phyloP scores from a whole-genome alignment of 1,140 invertebrate species.

The Calliphora vicina region DNA sequence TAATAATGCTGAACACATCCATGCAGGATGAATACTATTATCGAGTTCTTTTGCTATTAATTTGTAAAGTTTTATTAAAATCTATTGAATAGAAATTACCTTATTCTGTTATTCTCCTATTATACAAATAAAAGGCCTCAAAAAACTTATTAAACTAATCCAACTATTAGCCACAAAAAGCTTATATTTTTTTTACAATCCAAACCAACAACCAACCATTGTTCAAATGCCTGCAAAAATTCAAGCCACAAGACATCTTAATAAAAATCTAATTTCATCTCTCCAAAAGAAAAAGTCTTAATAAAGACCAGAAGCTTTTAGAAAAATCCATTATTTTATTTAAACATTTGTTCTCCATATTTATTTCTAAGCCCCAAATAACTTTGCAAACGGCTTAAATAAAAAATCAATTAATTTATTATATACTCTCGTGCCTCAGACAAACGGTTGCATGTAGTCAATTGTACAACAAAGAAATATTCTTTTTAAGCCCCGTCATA shows the following conservation, averaged over 20 bases:
- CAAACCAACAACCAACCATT: no score
- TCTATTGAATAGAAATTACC: no score
- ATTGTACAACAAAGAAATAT: background rate
- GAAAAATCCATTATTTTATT: background rate
- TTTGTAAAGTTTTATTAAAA: no score
- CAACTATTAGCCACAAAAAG: no score
- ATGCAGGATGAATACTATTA: no score
- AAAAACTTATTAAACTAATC: no score
- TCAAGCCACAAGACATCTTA: background rate
- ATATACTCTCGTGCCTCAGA: background rate
- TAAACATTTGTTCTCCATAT: background rate
- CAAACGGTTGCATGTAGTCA: background rate
- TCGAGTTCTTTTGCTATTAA: no score
- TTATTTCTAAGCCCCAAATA: background rate
- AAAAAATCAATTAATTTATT: background rate
- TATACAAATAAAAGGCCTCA: no score
- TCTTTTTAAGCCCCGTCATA: background rate
- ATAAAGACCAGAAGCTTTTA: constrained; percentile 9
- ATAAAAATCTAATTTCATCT: background rate
- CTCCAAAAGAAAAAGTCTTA: background rate
- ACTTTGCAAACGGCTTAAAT: background rate
- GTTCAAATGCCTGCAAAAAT: background rate
- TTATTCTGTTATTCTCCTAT: no score
- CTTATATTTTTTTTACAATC: no score
- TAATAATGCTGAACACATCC: no score